phyloP scores from a whole-genome alignment of 2,888 invertebrate species.

The Clusia tigrina region DNA sequence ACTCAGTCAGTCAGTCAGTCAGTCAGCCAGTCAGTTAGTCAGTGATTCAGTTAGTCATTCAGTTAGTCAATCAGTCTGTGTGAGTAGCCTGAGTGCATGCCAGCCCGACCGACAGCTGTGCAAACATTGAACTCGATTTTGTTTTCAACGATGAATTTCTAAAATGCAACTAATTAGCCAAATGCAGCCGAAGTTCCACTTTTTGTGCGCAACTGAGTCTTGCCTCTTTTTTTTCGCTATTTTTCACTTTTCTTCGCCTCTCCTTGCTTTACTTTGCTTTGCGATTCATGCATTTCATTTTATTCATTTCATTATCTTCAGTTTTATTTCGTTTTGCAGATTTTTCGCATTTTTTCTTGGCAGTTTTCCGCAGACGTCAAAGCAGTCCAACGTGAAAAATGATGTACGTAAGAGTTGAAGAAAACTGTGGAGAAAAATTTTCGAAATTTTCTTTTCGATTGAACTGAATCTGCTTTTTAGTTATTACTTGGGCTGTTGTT shows the following conservation, averaged over 20 bases:
- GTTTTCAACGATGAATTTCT: constrained; percentile 56
- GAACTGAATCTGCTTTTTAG: constrained; percentile 20
- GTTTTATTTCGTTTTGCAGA: neutral
- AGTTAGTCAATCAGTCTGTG: neutral
- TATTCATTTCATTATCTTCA: neutral
- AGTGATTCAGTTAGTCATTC: neutral
- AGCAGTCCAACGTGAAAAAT: constrained; percentile 56
- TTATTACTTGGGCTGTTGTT: too few species aligned
- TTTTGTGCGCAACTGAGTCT: constrained; percentile 47
- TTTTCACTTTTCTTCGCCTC: constrained; percentile 28
- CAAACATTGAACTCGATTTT: constrained; percentile 58
- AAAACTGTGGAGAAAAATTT: constrained; percentile 8
- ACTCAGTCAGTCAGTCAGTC: neutral
- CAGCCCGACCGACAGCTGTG: constrained; percentile 34
- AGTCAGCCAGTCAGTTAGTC: neutral
- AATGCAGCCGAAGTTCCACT: constrained; percentile 46
- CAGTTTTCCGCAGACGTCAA: constrained; percentile 52
- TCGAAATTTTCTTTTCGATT: constrained; percentile 25
- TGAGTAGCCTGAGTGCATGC: too few species aligned
- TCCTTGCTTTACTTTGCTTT: neutral
- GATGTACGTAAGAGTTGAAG: constrained; percentile 11
- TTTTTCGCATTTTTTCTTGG: constrained; percentile 6
- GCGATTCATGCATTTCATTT: neutral
- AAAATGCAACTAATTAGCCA: constrained; percentile 56
- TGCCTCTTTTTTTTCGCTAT: constrained; percentile 50